Conservation (phyloP, 2,113 vertebrate species). For the Bubo bubo region DNA sequence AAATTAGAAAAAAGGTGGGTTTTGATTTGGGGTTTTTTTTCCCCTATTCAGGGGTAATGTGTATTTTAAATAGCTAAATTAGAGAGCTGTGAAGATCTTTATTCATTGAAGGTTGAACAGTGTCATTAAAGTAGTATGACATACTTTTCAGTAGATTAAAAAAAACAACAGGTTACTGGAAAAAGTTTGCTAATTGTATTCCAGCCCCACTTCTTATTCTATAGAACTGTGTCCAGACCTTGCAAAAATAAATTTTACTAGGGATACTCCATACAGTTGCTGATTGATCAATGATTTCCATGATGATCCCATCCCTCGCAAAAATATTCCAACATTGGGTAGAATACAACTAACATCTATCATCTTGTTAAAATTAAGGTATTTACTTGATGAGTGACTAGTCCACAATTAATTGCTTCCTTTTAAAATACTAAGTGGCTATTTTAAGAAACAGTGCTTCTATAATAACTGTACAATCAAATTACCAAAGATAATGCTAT, state of each 20-base stretch:
- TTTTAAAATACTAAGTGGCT: not conserved
- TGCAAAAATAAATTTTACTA: not conserved
- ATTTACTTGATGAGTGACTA: not conserved
- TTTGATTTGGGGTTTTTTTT: not conserved
- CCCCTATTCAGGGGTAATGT: not conserved
- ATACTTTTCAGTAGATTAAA: not conserved
- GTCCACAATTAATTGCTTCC: not conserved
- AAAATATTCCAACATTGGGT: not conserved
- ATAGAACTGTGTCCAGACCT: not conserved
- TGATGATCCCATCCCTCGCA: not conserved
- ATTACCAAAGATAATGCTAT: not conserved
- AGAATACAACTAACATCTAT: not conserved
- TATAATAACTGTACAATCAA: not conserved
- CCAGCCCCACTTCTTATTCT: not conserved
- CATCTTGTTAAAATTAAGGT: not conserved
- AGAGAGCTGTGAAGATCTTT: not conserved
- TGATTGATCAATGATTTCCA: not conserved
- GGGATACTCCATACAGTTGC: not conserved
- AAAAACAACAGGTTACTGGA: not conserved
- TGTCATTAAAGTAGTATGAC: not conserved
- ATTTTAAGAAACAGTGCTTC: not conserved
- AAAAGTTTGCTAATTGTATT: not conserved
- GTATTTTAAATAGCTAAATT: not conserved
- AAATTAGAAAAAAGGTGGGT: not conserved
- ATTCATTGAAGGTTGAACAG: not conserved